phyloP scores from a whole-genome alignment of 2,888 invertebrate species.

The Miltochrista miniata region DNA sequence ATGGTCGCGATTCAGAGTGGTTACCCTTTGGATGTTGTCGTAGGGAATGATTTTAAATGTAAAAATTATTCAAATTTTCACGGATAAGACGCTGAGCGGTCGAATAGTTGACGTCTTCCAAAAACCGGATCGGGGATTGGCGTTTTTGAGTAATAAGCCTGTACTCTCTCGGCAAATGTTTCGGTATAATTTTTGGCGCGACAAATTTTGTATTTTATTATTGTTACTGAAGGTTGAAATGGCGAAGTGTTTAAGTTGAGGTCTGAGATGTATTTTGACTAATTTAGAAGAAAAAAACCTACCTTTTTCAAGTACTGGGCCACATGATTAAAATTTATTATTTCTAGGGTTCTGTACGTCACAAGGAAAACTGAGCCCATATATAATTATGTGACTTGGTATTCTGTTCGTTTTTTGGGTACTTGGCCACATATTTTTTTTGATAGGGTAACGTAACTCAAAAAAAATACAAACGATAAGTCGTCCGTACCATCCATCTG shows the following conservation, averaged over 20 bases:
- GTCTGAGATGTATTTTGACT: neutral
- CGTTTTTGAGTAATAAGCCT: slow-evolving; percentile 60
- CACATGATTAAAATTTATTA: no score
- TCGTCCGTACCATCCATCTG: no score
- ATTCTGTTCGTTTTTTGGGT: no score
- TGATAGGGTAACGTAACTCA: no score
- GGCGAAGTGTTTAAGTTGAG: slow-evolving; percentile 7
- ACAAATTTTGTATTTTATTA: slow-evolving; percentile 41
- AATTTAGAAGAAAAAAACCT: neutral
- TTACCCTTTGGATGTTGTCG: slow-evolving; percentile 83
- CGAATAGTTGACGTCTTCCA: slow-evolving; percentile 68
- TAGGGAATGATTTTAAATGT: slow-evolving; percentile 83
- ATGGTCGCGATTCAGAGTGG: slow-evolving; percentile 79
- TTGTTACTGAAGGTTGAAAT: slow-evolving; percentile 12
- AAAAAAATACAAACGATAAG: no score
- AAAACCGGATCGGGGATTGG: slow-evolving; percentile 65
- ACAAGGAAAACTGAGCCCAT: no score
- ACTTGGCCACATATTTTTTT: no score
- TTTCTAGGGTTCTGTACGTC: no score
- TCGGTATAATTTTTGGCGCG: slow-evolving; percentile 33
- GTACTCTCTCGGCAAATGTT: slow-evolving; percentile 35
- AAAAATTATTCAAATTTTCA: slow-evolving; percentile 81
- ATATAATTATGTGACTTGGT: no score
- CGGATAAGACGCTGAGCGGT: slow-evolving; percentile 72
- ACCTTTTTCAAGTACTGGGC: neutral